Evolutionary conservation across 1,140 invertebrate genomes (phyloP).

Genomic region (Lepidurus couesii): DNA sequence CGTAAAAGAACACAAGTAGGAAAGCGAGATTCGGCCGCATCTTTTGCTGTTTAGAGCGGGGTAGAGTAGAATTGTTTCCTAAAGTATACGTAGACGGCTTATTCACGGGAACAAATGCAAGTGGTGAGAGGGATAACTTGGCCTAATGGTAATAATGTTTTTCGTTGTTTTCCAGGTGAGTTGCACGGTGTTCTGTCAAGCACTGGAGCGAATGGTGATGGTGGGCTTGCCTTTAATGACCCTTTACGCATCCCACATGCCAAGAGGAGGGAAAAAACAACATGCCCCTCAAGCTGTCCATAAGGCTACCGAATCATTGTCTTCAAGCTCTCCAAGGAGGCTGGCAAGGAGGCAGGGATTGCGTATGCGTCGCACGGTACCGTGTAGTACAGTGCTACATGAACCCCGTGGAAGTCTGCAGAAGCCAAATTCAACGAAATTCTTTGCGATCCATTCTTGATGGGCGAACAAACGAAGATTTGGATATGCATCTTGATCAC

Average conservation of each 20-base stretch:
- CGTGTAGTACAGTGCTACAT: not conserved
- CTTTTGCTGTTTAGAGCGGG: not conserved
- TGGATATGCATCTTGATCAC: too few relatives aligned
- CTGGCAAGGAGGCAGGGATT: conserved; percentile 11
- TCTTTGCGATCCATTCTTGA: too few relatives aligned
- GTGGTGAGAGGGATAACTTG: not conserved
- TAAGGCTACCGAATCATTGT: conserved; percentile 22
- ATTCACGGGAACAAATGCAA: not conserved
- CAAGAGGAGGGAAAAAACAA: conserved; percentile 16
- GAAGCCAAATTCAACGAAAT: not conserved
- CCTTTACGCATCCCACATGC: conserved; percentile 17
- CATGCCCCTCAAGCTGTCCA: conserved; percentile 12
- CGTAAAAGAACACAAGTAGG: not conserved
- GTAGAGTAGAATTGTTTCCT: not conserved
- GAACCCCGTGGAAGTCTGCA: not conserved
- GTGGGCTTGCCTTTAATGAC: conserved; percentile 18
- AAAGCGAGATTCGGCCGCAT: not conserved
- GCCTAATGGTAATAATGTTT: not conserved
- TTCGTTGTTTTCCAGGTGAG: not conserved
- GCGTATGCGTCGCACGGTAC: not conserved
- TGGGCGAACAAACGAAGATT: too few relatives aligned
- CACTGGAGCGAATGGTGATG: conserved; percentile 14
- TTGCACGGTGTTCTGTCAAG: conserved; percentile 13
- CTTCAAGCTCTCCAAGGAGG: not conserved
- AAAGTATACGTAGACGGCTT: not conserved